A percentile compares a stretch with the other conserved stretches of the same genome.
Evolutionary conservation across 2,888 invertebrate genomes (phyloP).

Genomic region (Hedya salicella): DNA sequence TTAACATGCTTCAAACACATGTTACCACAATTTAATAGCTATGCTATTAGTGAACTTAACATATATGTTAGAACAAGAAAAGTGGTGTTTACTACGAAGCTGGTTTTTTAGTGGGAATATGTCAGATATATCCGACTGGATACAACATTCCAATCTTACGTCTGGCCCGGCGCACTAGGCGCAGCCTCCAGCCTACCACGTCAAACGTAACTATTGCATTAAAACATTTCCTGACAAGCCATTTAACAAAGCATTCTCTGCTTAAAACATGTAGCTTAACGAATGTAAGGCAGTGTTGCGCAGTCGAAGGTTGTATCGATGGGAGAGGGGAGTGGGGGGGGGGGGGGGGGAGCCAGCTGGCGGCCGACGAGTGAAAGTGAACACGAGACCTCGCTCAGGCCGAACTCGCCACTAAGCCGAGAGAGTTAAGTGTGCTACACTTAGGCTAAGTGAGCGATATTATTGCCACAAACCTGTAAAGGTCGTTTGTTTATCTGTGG

Average conservation of each 20-base stretch:
- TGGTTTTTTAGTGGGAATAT: too few relatives aligned
- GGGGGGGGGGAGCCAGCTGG: constrained; percentile 69
- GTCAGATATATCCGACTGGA: not conserved
- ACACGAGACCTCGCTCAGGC: constrained; percentile 62
- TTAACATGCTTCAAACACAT: too few relatives aligned
- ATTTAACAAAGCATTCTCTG: constrained; percentile 39
- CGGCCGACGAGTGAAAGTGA: constrained; percentile 84
- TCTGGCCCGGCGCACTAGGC: not conserved
- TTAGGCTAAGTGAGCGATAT: constrained; percentile 25
- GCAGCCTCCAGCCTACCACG: constrained; percentile 4
- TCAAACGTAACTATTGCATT: constrained; percentile 38
- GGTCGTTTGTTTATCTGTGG: constrained; percentile 14
- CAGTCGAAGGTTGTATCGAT: constrained; percentile 55
- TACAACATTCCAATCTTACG: constrained; percentile 18
- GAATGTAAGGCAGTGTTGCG: constrained; percentile 78
- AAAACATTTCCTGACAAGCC: constrained; percentile 42
- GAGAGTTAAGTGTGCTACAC: constrained; percentile 15
- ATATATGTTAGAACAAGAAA: too few relatives aligned
- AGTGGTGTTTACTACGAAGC: too few relatives aligned
- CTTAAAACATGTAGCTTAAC: constrained; percentile 44
- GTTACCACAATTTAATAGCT: too few relatives aligned
- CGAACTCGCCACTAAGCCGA: constrained; percentile 49
- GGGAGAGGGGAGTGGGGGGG: constrained; percentile 48
- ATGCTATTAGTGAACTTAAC: too few relatives aligned
- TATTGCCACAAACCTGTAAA: constrained; percentile 22